These are phyloP conservation scores for Uria aalge DNA, from an alignment of 2,113 vertebrate genomes.

Conservation along the genomic window DNA sequence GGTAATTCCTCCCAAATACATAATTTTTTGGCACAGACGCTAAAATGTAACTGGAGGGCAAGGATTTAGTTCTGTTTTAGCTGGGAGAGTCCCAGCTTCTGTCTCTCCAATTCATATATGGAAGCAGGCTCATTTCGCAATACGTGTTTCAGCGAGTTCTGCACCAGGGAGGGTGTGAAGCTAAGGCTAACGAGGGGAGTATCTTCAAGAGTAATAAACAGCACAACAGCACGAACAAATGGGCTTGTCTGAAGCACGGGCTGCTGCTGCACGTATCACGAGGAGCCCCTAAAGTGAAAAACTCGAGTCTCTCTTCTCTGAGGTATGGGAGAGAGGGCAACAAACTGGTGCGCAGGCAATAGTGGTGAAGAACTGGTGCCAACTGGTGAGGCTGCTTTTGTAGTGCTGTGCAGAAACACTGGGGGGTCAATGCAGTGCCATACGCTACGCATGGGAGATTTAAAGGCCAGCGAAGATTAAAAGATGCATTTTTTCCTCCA, in stretches of 20 bases:
- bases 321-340: background rate
- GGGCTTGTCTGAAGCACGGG: background rate
- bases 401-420: background rate
- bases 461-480: background rate
- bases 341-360: fast-evolving
- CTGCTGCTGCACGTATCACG: background rate
- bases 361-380: background rate
- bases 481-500: background rate
- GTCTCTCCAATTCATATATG: background rate
- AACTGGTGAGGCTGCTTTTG: background rate
- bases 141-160: background rate
- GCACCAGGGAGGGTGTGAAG: conserved; percentile 7
- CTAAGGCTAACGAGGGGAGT: background rate
- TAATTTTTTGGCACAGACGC: conserved; percentile 11
- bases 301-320: background rate
- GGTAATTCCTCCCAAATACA: conserved; percentile 14
- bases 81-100: conserved; percentile 26
- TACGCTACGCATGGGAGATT: background rate
- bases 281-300: background rate
- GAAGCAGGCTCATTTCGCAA: background rate
- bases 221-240: background rate
- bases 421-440: background rate
- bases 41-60: conserved; percentile 8
- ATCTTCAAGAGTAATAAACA: background rate
- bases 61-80: conserved; percentile 21